These are phyloP conservation scores for chimpanzee (Pan troglodytes) DNA, from an alignment of 2,113 vertebrate species.

Conservation along the genomic window NHGRI_mPanTro3-v2.1_pri NC_072398.2:179611001-179611500, in stretches of 20 bases:
- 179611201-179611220: neutral
- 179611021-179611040: neutral
- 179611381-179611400: too few relatives aligned
- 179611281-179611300: neutral
- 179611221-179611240: neutral
- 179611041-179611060: neutral
- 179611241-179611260: slow-evolving; percentile 13
- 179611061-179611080: neutral
- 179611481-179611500: too few relatives aligned
- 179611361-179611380: too few relatives aligned
- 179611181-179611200: neutral
- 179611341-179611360: too few relatives aligned
- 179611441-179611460: too few relatives aligned
- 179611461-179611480: too few relatives aligned
- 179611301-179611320: neutral
- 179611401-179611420: too few relatives aligned
- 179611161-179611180: neutral
- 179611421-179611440: too few relatives aligned
- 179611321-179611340: too few relatives aligned
- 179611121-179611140: neutral
- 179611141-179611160: neutral
- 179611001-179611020: neutral
- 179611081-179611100: neutral
- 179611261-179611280: neutral
- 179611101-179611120: neutral